Conservation (phyloP, 2,888 invertebrate species). For the Epistrophe grossulariae region DNA sequence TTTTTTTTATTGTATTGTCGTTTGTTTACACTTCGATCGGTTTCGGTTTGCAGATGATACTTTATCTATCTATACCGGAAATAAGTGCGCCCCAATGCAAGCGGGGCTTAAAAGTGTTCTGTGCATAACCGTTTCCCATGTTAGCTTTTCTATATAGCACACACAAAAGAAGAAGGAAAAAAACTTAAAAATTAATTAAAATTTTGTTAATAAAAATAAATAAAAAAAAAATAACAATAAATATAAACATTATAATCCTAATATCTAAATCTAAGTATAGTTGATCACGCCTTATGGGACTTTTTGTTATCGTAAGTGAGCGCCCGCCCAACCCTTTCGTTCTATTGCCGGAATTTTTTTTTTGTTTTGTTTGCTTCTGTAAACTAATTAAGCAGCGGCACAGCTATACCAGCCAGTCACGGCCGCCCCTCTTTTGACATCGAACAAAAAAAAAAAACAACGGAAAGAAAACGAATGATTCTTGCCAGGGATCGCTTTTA, state of each 20-base stretch:
- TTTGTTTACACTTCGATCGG: constrained; percentile 47
- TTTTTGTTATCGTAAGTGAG: constrained; percentile 34
- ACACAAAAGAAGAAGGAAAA: neutral
- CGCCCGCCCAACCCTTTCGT: constrained; percentile 37
- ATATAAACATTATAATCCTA: constrained; percentile 52
- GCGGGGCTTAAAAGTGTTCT: constrained; percentile 8
- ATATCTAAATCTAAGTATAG: constrained; percentile 22
- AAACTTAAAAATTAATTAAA: constrained; percentile 65
- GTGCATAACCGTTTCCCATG: constrained; percentile 17
- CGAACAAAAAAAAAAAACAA: constrained; percentile 10
- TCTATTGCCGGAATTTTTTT: neutral
- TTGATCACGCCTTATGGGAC: constrained; percentile 5
- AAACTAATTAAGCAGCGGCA: constrained; percentile 63
- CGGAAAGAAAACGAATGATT: constrained; percentile 3
- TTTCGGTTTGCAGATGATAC: constrained; percentile 31
- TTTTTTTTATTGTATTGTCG: constrained; percentile 30
- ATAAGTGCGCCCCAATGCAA: constrained; percentile 44
- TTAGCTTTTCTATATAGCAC: constrained; percentile 33
- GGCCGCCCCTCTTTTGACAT: constrained; percentile 30
- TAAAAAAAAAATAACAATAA: constrained; percentile 11
- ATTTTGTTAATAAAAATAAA: constrained; percentile 38
- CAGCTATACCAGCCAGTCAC: neutral
- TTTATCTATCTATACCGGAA: constrained; percentile 55
- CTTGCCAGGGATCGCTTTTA: constrained; percentile 77
- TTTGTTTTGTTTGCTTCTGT: constrained; percentile 37